Percentiles rank a stretch among this genome's conserved stretches.
phyloP scores from a whole-genome alignment of 1,140 invertebrate species.

The Lordiphosa collinella region DNA sequence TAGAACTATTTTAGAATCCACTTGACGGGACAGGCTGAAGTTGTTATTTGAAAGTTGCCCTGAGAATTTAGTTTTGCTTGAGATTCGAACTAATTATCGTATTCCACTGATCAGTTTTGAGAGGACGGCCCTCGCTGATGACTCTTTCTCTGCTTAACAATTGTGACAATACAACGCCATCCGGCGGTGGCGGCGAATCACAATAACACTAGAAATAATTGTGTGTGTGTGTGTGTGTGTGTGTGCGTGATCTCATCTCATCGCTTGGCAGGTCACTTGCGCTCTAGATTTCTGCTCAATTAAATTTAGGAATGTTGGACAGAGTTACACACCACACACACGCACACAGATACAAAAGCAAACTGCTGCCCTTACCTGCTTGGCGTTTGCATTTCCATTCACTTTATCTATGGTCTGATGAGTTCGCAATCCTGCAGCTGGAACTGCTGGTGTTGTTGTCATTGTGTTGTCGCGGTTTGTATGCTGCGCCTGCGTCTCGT shows the following conservation, averaged over 20 bases:
- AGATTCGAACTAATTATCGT: no score
- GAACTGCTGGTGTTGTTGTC: constrained; percentile 5
- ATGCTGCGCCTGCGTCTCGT: constrained; percentile 8
- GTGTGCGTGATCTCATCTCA: constrained; percentile 21
- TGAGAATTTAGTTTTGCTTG: no score
- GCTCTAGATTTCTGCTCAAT: constrained; percentile 10
- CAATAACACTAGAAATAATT: background rate
- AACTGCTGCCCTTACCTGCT: constrained; percentile 5
- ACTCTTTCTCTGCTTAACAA: constrained; percentile 1
- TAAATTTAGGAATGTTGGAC: background rate
- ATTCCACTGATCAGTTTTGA: background rate
- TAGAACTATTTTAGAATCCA: no score
- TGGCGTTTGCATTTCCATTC: constrained; percentile 23
- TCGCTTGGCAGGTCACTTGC: constrained; percentile 3
- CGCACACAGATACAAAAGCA: background rate
- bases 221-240: no score
- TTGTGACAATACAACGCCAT: constrained; percentile 1
- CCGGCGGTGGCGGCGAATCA: no score
- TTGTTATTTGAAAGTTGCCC: no score
- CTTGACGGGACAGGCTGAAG: no score
- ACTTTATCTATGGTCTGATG: constrained; percentile 21
- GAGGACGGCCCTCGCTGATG: background rate
- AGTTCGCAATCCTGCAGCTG: no score
- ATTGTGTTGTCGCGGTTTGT: constrained; percentile 11
- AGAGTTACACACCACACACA: background rate